These are phyloP conservation scores for Ramazzottius varieornatus DNA, from an alignment of 2,888 invertebrate species.

Conservation along the genomic window DNA sequence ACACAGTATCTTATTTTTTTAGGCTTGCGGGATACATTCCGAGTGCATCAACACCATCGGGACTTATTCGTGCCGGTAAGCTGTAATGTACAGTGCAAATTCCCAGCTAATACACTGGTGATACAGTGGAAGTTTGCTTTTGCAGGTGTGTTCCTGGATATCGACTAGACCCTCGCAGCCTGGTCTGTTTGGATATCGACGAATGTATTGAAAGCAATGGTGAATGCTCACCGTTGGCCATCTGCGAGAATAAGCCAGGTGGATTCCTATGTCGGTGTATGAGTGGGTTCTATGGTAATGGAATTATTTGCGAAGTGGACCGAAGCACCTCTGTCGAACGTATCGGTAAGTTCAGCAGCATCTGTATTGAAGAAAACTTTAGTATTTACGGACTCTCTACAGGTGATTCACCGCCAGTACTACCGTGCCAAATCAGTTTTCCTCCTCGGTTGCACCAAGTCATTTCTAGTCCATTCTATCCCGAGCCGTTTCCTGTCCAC, in stretches of 20 bases:
- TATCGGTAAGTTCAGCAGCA: neutral
- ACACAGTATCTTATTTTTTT: neutral
- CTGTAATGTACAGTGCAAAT: neutral
- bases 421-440: neutral
- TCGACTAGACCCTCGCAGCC: neutral
- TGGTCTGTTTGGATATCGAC: neutral
- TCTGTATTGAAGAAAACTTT: neutral
- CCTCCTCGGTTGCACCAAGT: neutral
- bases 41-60: neutral
- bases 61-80: neutral
- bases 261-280: neutral
- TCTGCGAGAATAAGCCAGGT: neutral
- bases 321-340: neutral
- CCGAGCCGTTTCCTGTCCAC: conserved; percentile 3
- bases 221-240: neutral
- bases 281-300: neutral
- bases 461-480: neutral
- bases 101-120: neutral
- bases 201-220: neutral
- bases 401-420: neutral
- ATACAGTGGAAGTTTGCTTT: neutral
- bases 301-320: neutral
- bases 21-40: neutral
- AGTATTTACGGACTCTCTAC: neutral
- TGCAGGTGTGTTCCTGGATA: neutral